A percentile compares a stretch with the other conserved stretches of the same genome.
phyloP scores from a whole-genome alignment of 2,797 vertebrate species.

The Halcyon leucocephala region DNA sequence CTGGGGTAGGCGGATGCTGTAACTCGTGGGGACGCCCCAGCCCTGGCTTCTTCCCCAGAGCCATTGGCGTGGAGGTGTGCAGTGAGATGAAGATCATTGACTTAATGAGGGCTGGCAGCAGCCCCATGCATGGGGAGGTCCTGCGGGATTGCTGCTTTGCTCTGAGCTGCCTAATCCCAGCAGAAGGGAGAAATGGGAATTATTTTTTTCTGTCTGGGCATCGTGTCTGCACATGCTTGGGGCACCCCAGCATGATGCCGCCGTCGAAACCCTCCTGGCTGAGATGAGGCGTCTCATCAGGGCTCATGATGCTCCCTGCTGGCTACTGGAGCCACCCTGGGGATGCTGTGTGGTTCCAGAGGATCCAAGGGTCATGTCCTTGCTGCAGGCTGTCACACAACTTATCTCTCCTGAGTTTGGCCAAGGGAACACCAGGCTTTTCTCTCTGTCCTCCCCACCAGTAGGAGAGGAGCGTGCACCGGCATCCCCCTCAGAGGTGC shows the following conservation, averaged over 20 bases:
- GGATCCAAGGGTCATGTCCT: accelerated
- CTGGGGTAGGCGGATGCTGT: not conserved
- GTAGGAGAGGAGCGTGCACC: not conserved
- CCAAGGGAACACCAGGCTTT: accelerated
- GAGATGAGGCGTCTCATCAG: not conserved
- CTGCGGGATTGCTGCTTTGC: not conserved
- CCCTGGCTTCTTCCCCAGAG: not conserved
- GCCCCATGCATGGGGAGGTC: accelerated
- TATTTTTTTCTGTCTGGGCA: not conserved
- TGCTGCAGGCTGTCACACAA: not conserved
- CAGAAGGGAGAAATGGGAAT: not conserved
- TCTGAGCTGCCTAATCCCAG: slow-evolving; percentile 1
- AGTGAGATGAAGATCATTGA: not conserved
- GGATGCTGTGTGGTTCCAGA: not conserved
- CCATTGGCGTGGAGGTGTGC: not conserved
- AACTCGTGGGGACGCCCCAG: not conserved
- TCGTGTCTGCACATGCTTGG: not conserved
- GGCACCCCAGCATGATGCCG: not conserved
- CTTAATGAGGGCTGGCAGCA: not conserved
- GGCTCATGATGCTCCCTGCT: not conserved
- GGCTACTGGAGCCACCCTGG: not conserved
- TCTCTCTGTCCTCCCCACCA: not conserved
- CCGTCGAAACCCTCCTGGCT: not conserved
- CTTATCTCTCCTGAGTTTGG: not conserved
- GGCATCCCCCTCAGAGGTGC: accelerated